These are phyloP conservation scores for Drosophila incognita DNA, from an alignment of 2,888 invertebrate genomes.

Conservation along the genomic window DNA sequence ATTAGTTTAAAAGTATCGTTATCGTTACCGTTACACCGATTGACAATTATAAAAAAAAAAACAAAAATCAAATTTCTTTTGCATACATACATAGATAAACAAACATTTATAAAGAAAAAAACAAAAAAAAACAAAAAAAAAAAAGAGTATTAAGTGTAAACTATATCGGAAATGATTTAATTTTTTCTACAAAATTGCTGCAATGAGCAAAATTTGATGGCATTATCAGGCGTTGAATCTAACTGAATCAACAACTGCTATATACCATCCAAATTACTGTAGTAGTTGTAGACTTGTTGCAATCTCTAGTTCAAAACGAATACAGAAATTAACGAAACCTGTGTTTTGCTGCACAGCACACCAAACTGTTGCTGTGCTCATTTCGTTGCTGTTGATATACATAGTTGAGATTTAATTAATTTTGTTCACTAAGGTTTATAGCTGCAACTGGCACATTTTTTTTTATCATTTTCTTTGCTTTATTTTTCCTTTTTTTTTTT, in stretches of 20 bases:
- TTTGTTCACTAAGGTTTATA: constrained; percentile 44
- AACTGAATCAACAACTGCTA: constrained; percentile 20
- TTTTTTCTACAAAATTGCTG: constrained; percentile 25
- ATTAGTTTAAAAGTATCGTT: constrained; percentile 52
- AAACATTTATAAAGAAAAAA: constrained; percentile 12
- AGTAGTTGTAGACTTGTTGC: constrained; percentile 38
- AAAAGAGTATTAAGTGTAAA: constrained; percentile 38
- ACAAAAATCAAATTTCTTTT: constrained; percentile 13
- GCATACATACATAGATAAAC: constrained; percentile 40
- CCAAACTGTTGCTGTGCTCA: constrained; percentile 42
- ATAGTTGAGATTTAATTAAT: constrained; percentile 30
- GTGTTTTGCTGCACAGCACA: constrained; percentile 50
- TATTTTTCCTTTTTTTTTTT: neutral
- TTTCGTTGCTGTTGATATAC: constrained; percentile 52
- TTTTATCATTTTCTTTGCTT: neutral
- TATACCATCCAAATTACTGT: constrained; percentile 2
- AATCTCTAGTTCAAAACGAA: constrained; percentile 40
- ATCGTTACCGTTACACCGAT: constrained; percentile 51
- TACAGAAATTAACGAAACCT: constrained; percentile 22
- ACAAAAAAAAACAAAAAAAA: neutral
- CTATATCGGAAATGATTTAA: constrained; percentile 16
- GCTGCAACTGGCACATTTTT: constrained; percentile 46
- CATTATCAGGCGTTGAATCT: constrained; percentile 10
- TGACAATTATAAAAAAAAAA: constrained; percentile 21
- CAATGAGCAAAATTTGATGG: constrained; percentile 28